phyloP scores from a whole-genome alignment of 2,888 invertebrate genomes.

The Hypselothyrea guttata region DNA sequence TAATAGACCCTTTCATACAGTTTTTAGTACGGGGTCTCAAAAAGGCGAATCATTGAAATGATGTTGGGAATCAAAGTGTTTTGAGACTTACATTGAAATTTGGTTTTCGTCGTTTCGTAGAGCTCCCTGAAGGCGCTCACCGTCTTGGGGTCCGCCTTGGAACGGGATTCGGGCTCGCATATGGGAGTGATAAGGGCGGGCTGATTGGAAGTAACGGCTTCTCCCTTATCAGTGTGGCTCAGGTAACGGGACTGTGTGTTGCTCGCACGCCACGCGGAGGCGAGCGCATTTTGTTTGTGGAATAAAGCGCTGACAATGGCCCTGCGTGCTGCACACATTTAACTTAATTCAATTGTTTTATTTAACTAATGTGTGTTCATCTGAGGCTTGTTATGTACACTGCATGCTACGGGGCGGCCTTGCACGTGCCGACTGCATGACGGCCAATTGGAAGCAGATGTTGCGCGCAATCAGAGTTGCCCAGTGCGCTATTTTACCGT shows the following conservation, averaged over 20 bases:
- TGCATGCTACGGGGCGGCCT: background rate
- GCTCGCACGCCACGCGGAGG: background rate
- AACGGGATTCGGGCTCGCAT: slow-evolving; percentile 5
- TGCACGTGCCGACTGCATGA: slow-evolving; percentile 47
- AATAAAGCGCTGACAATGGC: slow-evolving; percentile 47
- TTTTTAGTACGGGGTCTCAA: too few relatives aligned
- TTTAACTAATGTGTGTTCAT: slow-evolving; percentile 30
- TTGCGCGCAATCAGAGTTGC: too few relatives aligned
- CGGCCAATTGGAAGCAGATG: slow-evolving; percentile 8
- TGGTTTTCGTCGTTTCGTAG: slow-evolving; percentile 86
- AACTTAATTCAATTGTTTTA: slow-evolving; percentile 41
- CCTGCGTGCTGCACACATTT: slow-evolving; percentile 63
- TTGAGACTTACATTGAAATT: slow-evolving; percentile 87
- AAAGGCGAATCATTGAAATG: too few relatives aligned
- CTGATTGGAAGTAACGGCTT: slow-evolving; percentile 35
- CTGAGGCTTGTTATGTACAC: slow-evolving; percentile 54
- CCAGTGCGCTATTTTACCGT: too few relatives aligned
- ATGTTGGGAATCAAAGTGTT: too few relatives aligned
- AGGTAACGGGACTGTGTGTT: slow-evolving; percentile 14
- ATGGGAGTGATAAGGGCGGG: slow-evolving; percentile 31
- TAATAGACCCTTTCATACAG: too few relatives aligned
- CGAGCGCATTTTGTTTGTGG: slow-evolving; percentile 46
- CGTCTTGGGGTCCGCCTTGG: slow-evolving; percentile 23
- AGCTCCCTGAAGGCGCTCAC: slow-evolving; percentile 83
- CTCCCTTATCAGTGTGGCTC: slow-evolving; percentile 9